Conservation (phyloP, 2,113 vertebrate genomes). For the Labrus mixtus region DNA sequence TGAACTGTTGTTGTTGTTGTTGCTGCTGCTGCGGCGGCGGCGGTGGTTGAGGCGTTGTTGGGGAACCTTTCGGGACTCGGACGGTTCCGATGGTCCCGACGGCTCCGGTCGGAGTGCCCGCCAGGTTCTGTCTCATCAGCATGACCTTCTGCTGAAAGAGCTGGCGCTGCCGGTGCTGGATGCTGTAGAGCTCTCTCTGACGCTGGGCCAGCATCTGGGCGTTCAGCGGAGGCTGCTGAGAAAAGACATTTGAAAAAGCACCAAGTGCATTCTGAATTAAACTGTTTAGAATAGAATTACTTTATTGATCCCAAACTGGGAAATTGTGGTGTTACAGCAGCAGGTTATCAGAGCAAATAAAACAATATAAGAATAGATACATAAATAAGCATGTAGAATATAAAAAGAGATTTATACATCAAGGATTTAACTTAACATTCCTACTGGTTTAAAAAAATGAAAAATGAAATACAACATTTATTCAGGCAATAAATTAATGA, state of each 20-base stretch:
- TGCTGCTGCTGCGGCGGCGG: slow-evolving; percentile 57
- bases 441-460: too few relatives aligned
- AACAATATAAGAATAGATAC: too few relatives aligned
- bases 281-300: too few relatives aligned
- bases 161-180: slow-evolving; percentile 94
- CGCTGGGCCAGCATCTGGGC: slow-evolving; percentile 97
- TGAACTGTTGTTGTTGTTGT: slow-evolving; percentile 86
- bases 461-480: too few relatives aligned
- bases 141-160: slow-evolving; percentile 94
- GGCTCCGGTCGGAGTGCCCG: slow-evolving; percentile 78
- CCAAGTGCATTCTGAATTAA: too few relatives aligned
- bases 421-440: too few relatives aligned
- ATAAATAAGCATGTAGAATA: too few relatives aligned
- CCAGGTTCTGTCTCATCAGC: slow-evolving; percentile 91
- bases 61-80: slow-evolving; percentile 83
- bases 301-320: too few relatives aligned
- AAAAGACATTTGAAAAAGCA: not conserved
- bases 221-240: slow-evolving; percentile 89
- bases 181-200: slow-evolving; percentile 93
- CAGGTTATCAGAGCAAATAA: too few relatives aligned
- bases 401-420: too few relatives aligned
- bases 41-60: slow-evolving; percentile 72
- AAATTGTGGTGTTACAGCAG: too few relatives aligned
- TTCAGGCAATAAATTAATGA: too few relatives aligned
- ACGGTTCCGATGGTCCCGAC: slow-evolving; percentile 82